Percentiles rank a stretch among this genome's conserved stretches.
These are phyloP conservation scores for Coelinius sp. DNA, from an alignment of 2,888 invertebrate genomes.

Conservation along the genomic window DNA sequence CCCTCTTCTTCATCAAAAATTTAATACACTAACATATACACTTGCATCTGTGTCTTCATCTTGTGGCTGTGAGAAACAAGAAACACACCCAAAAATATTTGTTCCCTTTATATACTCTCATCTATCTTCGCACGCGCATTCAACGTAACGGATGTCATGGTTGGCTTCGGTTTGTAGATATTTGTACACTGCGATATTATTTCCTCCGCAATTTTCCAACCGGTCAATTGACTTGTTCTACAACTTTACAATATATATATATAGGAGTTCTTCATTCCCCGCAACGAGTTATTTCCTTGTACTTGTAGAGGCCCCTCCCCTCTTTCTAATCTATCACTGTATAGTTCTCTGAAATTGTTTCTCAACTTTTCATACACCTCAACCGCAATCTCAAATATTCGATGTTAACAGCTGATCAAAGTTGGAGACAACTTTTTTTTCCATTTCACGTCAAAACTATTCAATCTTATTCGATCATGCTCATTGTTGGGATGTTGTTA, in stretches of 20 bases:
- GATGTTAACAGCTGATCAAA: slow-evolving; percentile 12
- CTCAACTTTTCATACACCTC: slow-evolving; percentile 7
- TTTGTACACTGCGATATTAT: slow-evolving; percentile 50
- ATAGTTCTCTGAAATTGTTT: slow-evolving; percentile 1
- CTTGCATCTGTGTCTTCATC: too few relatives aligned
- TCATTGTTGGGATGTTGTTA: too few relatives aligned
- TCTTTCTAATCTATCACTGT: neutral
- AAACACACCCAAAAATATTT: neutral
- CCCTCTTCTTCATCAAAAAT: neutral
- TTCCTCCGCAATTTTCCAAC: slow-evolving; percentile 46
- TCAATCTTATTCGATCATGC: neutral
- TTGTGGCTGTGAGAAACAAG: neutral
- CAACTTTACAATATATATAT: slow-evolving; percentile 17
- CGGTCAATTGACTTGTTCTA: slow-evolving; percentile 48
- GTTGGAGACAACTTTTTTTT: neutral
- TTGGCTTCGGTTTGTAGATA: slow-evolving; percentile 48
- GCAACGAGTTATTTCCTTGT: slow-evolving; percentile 4
- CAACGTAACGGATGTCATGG: slow-evolving; percentile 50
- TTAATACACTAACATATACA: neutral
- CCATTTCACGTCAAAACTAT: neutral
- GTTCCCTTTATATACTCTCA: slow-evolving; percentile 22
- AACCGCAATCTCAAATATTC: slow-evolving; percentile 8
- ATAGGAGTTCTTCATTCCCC: slow-evolving; percentile 1
- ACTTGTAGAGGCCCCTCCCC: neutral
- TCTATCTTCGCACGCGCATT: slow-evolving; percentile 41